These are phyloP conservation scores for Melipona quadrifasciata DNA, from an alignment of 1,140 invertebrate species.

Conservation along the genomic window DNA sequence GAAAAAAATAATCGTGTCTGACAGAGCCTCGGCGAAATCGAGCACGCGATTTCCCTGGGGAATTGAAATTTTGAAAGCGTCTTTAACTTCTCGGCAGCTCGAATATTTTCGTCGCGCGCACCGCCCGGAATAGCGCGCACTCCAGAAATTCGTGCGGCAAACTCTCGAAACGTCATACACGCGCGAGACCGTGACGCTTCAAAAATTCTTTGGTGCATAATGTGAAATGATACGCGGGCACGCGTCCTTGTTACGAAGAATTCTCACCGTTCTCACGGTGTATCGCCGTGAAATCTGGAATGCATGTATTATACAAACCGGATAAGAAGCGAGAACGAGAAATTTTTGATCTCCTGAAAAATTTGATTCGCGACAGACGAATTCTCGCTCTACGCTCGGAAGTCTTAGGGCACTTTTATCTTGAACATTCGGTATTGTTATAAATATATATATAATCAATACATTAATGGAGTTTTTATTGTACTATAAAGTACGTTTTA, in stretches of 20 bases:
- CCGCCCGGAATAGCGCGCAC: background rate
- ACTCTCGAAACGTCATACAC: conserved; percentile 18
- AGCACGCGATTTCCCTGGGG: background rate
- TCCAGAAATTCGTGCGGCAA: conserved; percentile 14
- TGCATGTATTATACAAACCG: background rate
- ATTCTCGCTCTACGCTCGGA: too few relatives aligned
- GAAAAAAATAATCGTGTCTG: background rate
- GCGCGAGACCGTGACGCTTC: conserved; percentile 2
- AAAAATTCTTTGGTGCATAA: conserved; percentile 12
- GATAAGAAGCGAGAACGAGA: background rate
- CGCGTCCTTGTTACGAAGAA: conserved; percentile 9
- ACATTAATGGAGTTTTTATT: too few relatives aligned
- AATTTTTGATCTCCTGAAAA: background rate
- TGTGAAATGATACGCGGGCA: conserved; percentile 13
- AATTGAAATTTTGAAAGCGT: conserved; percentile 26
- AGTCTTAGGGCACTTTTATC: too few relatives aligned
- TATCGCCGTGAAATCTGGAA: background rate
- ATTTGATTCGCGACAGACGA: background rate
- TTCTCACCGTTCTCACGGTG: background rate
- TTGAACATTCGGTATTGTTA: too few relatives aligned
- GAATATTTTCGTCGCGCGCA: background rate
- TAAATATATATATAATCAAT: too few relatives aligned
- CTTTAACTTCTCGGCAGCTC: background rate
- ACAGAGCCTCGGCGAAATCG: background rate
- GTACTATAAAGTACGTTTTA: too few relatives aligned